Evolutionary conservation across 2,888 invertebrate species (phyloP).

Genomic region (Volucella zonaria): DNA sequence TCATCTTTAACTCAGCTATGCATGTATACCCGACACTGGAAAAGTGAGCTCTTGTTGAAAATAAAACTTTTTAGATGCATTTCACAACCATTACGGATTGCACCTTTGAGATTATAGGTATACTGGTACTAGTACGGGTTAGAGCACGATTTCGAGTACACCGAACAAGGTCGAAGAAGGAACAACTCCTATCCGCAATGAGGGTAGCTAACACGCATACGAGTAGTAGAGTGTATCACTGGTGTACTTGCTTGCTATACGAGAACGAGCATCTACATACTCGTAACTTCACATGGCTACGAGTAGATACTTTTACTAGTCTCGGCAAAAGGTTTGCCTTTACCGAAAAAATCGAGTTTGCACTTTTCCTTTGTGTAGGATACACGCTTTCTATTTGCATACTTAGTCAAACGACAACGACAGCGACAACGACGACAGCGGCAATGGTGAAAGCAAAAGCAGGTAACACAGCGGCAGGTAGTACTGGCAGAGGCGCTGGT

Average conservation of each 20-base stretch:
- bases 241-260: background rate
- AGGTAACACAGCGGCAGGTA: background rate
- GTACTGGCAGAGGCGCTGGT: background rate
- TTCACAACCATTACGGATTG: conserved; percentile 69
- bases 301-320: conserved; percentile 2
- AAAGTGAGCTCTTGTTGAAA: conserved; percentile 63
- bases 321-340: conserved; percentile 21
- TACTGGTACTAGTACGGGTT: too few relatives aligned
- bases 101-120: conserved; percentile 61
- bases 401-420: conserved; percentile 31
- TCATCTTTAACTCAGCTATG: conserved; percentile 31
- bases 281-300: conserved; percentile 21
- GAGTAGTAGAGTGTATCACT: background rate
- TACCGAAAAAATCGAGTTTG: conserved; percentile 45
- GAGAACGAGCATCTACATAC: conserved; percentile 20
- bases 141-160: background rate
- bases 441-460: background rate
- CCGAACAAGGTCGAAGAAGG: background rate
- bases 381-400: conserved; percentile 57
- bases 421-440: conserved; percentile 5
- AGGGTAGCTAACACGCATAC: background rate
- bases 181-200: conserved; percentile 16
- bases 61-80: conserved; percentile 70
- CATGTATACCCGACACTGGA: background rate
- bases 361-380: conserved; percentile 50